Evolutionary conservation across 2,113 vertebrate genomes (phyloP).

Genomic region (Hypocryptadius cinnamomeus): DNA sequence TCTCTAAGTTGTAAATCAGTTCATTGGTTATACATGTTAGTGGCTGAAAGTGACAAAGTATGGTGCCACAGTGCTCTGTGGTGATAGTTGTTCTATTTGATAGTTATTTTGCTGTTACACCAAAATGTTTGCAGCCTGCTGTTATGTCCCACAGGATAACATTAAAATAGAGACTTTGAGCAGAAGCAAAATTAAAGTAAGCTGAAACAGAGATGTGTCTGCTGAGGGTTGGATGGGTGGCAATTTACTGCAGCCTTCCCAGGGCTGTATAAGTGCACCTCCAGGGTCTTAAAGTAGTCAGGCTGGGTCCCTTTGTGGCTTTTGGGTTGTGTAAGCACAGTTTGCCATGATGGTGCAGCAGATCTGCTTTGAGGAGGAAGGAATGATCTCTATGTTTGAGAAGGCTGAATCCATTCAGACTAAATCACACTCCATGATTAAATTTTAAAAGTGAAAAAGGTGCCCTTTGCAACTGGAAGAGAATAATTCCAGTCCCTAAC

Average conservation of each 20-base stretch:
- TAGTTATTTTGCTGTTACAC: background rate
- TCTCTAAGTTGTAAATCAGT: background rate
- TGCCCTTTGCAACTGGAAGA: background rate
- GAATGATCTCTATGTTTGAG: background rate
- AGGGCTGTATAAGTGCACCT: background rate
- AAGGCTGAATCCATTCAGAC: background rate
- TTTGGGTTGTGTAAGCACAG: background rate
- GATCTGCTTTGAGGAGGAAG: background rate
- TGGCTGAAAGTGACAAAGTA: background rate
- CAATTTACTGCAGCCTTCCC: background rate
- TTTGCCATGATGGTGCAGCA: background rate
- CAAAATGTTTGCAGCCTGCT: background rate
- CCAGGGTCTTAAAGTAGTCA: background rate
- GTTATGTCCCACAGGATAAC: background rate
- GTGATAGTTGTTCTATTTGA: background rate
- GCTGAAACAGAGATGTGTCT: background rate
- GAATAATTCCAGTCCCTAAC: background rate
- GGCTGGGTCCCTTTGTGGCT: background rate
- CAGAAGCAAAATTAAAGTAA: background rate
- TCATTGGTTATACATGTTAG: background rate
- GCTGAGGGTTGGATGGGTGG: background rate
- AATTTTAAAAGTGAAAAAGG: background rate
- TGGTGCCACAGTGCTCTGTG: background rate
- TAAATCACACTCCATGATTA: background rate
- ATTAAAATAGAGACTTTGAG: background rate